A percentile compares a stretch with the other conserved stretches of the same genome.
These are phyloP conservation scores for Cherax destructor DNA, from an alignment of 1,140 invertebrate genomes.

Conservation along the genomic window DNA sequence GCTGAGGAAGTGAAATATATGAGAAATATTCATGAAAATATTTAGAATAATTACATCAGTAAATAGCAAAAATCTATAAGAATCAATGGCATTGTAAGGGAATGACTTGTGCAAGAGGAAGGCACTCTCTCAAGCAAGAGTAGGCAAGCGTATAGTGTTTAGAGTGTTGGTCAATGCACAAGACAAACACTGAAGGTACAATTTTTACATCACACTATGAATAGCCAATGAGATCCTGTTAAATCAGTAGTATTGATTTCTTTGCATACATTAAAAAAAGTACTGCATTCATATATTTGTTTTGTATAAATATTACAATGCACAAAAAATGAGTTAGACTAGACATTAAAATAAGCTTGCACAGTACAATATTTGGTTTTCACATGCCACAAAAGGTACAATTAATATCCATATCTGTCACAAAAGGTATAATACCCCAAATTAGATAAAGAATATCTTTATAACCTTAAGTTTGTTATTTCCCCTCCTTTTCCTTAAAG, in stretches of 20 bases:
- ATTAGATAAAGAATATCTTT: neutral
- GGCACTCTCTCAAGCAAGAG: constrained; percentile 12
- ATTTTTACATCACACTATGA: neutral
- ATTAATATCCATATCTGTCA: too few species aligned
- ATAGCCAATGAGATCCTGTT: neutral
- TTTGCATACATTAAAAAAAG: too few species aligned
- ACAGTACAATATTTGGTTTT: too few species aligned
- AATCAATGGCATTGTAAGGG: neutral
- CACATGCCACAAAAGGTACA: too few species aligned
- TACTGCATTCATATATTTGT: too few species aligned
- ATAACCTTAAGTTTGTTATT: neutral
- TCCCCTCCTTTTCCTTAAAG: too few species aligned
- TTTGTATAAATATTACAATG: too few species aligned
- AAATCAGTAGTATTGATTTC: neutral
- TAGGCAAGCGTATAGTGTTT: neutral
- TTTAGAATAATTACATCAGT: neutral
- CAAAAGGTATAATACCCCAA: too few species aligned
- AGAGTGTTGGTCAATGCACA: constrained; percentile 11
- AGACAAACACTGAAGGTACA: neutral
- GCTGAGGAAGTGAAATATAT: constrained; percentile 4
- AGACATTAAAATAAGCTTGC: too few species aligned
- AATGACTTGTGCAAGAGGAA: constrained; percentile 12
- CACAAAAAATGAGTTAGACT: too few species aligned
- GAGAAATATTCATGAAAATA: neutral
- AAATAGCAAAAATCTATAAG: neutral